phyloP scores from a whole-genome alignment of 2,888 invertebrate species.

The Aelia acuminata region DNA sequence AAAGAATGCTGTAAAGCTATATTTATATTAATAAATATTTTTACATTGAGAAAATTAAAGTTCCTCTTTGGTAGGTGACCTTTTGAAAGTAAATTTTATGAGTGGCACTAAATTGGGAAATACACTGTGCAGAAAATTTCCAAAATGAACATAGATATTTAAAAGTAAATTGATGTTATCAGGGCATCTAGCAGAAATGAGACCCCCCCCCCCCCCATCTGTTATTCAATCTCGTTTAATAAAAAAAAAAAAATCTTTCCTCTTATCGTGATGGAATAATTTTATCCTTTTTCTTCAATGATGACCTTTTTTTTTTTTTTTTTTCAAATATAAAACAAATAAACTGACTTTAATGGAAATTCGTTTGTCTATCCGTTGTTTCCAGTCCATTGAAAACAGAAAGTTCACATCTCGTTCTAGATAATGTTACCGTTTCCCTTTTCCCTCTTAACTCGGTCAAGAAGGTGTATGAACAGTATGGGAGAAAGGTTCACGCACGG shows the following conservation, averaged over 20 bases:
- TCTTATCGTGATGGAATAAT: background rate
- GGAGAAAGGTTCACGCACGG: conserved; percentile 15
- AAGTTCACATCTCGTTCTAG: background rate
- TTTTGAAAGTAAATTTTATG: no score
- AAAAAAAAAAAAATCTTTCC: background rate
- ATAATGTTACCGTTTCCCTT: background rate
- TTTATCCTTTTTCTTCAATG: background rate
- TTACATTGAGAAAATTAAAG: no score
- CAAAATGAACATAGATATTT: no score
- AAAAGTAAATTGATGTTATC: background rate
- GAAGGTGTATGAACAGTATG: background rate
- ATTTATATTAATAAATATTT: no score
- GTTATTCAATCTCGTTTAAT: background rate
- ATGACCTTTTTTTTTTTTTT: background rate
- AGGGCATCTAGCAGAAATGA: background rate
- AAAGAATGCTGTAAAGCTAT: no score
- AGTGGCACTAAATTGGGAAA: no score
- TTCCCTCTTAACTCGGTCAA: background rate
- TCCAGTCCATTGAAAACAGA: background rate
- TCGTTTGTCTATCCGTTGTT: background rate
- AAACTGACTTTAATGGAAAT: background rate
- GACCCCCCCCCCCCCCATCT: background rate
- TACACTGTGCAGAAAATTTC: no score
- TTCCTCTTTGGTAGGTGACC: no score
- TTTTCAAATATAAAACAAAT: background rate